Evolutionary conservation across 2,113 vertebrate genomes (phyloP), one percentile per base, ranked within the genome.

Genomic region (Vireo altiloquus): DNA sequence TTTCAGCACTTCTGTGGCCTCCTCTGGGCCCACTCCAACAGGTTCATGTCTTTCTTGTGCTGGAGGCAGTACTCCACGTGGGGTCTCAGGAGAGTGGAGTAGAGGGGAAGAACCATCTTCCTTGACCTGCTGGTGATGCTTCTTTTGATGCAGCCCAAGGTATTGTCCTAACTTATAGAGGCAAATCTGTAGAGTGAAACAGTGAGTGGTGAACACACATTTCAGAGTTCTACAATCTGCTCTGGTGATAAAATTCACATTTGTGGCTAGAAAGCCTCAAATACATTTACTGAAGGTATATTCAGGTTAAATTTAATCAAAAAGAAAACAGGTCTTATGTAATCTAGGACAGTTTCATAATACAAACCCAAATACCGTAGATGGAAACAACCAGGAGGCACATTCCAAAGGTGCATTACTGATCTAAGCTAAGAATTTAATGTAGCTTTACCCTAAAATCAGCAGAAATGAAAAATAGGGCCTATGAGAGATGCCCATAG

Each of bases 91-190:
- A 81, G 9, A 17, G 11, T 6, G 4, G 23, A 35, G 15, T 25
- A 68, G 40, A 69, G 12, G 9, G 13, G 19, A 5, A 30, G 24
- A 40, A 40, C 37, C 14, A 49, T 25, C 4, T 77, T 19, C 9
- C 3, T 63, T 6, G 1, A 44, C 31, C 7, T 27, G 6, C 7
- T 49, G 21, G 5, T 16, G 18, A 39, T 2, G 1, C 2, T 81
- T 39, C 24, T 61, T 78, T 68, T 56, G 3, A 37, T 47, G 17
- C 27, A 74, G 23, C 17, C 20, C 15, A 60, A 60, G 5, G 39
- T 47, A 47, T 7, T 25, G 39, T 50, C 30, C 13, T 52, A 76
- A 8, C 3, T 54, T 63, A 50, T 0, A 57, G 35, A 23, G 27
- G 10, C 4, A 49, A 28, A 9, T 56, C 9, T 59, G 23, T 53